These are phyloP conservation scores for Orthosia gothica DNA, from an alignment of 2,888 invertebrate genomes.

Conservation along the genomic window DNA sequence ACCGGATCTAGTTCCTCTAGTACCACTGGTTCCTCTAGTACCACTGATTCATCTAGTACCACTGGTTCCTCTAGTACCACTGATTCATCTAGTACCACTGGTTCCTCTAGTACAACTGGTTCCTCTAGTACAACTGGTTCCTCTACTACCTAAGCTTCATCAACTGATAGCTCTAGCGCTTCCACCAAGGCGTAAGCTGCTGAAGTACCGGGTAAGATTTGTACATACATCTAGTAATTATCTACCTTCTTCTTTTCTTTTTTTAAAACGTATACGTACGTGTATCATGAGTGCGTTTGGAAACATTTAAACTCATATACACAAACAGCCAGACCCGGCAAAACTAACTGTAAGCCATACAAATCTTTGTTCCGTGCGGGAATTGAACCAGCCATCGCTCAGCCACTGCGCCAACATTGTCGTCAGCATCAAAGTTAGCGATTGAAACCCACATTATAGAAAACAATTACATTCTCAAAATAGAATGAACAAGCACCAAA, in stretches of 20 bases:
- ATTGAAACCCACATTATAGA: neutral
- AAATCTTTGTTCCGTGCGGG: no score
- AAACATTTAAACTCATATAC: no score
- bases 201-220: constrained; percentile 40
- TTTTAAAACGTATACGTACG: no score
- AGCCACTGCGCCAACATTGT: no score
- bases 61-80: neutral
- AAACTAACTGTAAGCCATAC: no score
- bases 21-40: constrained; percentile 10
- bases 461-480: neutral
- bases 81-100: neutral
- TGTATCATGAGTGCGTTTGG: no score
- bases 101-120: neutral
- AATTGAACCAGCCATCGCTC: no score
- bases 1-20: neutral
- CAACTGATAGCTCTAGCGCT: neutral
- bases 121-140: neutral
- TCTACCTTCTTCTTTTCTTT: no score
- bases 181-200: neutral
- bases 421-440: no score
- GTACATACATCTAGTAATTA: neutral
- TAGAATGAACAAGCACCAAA: no score
- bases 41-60: neutral
- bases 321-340: no score
- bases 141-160: neutral